phyloP scores from a whole-genome alignment of 2,113 vertebrate genomes.

The Pseudois nayaur region DNA sequence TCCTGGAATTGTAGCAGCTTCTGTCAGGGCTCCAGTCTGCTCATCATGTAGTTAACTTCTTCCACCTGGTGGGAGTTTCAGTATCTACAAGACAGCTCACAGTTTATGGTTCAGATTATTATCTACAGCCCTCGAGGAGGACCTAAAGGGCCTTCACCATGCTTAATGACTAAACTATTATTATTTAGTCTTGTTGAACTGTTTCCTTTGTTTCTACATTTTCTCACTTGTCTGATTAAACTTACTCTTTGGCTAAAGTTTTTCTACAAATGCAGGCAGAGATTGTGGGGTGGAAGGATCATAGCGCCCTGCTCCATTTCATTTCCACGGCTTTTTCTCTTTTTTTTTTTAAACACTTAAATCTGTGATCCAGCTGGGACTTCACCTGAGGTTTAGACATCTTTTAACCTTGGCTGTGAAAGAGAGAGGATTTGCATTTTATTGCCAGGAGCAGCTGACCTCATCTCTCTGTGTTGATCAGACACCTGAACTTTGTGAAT shows the following conservation, averaged over 20 bases:
- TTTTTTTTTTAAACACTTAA: not conserved
- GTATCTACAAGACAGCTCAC: not conserved
- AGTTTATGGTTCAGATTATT: not conserved
- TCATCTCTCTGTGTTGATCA: not conserved
- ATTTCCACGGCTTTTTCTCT: not conserved
- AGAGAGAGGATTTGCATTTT: not conserved
- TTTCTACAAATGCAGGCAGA: not conserved
- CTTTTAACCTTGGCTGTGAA: not conserved
- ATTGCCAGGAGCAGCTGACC: rapidly evolving
- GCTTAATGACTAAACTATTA: not conserved
- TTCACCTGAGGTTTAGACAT: not conserved
- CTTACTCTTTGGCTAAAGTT: not conserved
- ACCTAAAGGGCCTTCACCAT: not conserved
- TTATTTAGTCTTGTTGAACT: not conserved
- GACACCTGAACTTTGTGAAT: not conserved
- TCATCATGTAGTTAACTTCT: not conserved
- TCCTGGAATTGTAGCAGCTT: not conserved
- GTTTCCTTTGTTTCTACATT: not conserved
- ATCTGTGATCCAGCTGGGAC: not conserved
- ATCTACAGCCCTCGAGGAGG: not conserved
- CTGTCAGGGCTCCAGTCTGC: not conserved
- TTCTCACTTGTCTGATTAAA: not conserved
- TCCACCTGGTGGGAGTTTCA: not conserved
- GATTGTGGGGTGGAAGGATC: not conserved
- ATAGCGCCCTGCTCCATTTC: not conserved